Conservation (phyloP, 2,113 vertebrate species). For the Hemiprocne comata region DNA sequence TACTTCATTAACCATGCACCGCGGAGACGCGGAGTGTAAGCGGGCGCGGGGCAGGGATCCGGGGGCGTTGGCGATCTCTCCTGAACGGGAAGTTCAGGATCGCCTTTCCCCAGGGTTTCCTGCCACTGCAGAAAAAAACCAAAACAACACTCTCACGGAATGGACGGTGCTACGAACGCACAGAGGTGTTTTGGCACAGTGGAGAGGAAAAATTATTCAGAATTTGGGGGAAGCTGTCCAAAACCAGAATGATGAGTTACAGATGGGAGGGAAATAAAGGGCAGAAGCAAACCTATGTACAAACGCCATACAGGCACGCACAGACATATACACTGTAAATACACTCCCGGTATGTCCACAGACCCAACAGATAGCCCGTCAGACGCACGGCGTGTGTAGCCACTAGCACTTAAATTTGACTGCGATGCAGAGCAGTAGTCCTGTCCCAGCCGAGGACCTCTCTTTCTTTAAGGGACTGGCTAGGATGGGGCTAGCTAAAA, state of each 20-base stretch:
- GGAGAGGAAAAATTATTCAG: neutral
- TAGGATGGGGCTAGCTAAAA: neutral
- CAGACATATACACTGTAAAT: neutral
- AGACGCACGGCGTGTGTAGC: neutral
- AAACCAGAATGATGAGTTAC: neutral
- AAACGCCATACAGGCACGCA: neutral
- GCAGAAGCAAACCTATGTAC: neutral
- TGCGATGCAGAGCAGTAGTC: neutral
- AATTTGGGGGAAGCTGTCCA: neutral
- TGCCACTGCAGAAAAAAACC: neutral
- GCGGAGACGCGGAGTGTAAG: neutral
- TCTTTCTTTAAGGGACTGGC: neutral
- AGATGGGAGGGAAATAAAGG: neutral
- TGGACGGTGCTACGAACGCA: neutral
- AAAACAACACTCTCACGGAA: neutral
- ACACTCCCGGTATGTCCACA: neutral
- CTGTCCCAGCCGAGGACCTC: neutral
- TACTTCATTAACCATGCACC: neutral
- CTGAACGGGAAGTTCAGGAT: slow-evolving; percentile 61
- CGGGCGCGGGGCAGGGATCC: neutral
- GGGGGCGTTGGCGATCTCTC: neutral
- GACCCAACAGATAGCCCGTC: neutral
- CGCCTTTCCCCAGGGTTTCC: slow-evolving; percentile 16
- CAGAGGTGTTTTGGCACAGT: neutral
- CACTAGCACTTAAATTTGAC: neutral